Percentiles rank a stretch among this genome's conserved stretches.
phyloP scores from a whole-genome alignment of 2,888 invertebrate genomes.

The Eledone cirrhosa region DNA sequence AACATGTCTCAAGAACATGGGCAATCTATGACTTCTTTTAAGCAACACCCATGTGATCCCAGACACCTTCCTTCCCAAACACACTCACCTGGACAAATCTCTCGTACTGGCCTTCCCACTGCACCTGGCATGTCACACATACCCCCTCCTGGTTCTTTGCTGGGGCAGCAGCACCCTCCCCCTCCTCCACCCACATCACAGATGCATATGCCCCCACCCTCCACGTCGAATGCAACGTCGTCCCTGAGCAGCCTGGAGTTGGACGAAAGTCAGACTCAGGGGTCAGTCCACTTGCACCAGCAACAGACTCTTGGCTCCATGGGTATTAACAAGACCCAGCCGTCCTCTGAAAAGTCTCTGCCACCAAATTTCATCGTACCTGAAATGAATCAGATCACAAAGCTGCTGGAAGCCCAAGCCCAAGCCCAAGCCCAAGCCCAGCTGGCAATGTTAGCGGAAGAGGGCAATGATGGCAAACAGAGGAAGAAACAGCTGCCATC shows the following conservation, averaged over 20 bases:
- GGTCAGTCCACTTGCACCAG: background rate
- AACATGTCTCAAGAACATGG: constrained; percentile 33
- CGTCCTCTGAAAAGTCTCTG: constrained; percentile 23
- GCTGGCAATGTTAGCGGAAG: constrained; percentile 32
- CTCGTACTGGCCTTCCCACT: constrained; percentile 19
- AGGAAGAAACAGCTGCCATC: background rate
- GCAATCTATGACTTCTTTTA: constrained; percentile 30
- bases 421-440: constrained; percentile 28
- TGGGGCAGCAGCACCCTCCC: constrained; percentile 27
- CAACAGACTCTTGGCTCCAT: constrained; percentile 17
- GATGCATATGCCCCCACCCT: constrained; percentile 10
- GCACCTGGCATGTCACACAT: constrained; percentile 30
- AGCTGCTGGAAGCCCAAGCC: constrained; percentile 52
- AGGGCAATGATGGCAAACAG: background rate
- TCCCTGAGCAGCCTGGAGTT: background rate
- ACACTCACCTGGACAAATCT: constrained; percentile 30
- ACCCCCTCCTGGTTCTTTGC: constrained; percentile 11
- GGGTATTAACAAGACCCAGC: constrained; percentile 14
- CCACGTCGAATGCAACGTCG: constrained; percentile 13
- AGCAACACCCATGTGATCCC: constrained; percentile 28
- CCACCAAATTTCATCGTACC: constrained; percentile 26
- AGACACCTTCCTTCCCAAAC: constrained; percentile 17
- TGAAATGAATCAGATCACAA: constrained; percentile 50
- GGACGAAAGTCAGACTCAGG: background rate
- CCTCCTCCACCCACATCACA: constrained; percentile 1